phyloP scores from a whole-genome alignment of 2,113 vertebrate species.

The Eulemur rufifrons region DNA sequence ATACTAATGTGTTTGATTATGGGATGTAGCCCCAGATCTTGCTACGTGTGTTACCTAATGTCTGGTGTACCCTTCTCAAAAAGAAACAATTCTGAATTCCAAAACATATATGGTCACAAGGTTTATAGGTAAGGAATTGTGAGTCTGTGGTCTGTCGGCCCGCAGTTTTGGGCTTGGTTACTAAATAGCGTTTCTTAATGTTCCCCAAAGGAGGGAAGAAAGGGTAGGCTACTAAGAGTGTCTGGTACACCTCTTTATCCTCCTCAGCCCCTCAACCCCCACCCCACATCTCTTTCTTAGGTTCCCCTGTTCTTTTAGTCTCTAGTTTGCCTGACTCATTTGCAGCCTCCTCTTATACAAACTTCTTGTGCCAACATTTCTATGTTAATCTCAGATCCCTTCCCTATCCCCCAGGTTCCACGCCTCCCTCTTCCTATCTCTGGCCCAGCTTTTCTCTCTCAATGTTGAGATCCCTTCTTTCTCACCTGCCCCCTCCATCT shows the following conservation, averaged over 20 bases:
- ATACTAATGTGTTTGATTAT: background rate
- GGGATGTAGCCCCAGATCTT: background rate
- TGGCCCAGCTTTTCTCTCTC: background rate
- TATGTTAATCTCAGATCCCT: background rate
- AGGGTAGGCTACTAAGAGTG: background rate
- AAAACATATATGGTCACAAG: background rate
- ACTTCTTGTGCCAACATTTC: constrained; percentile 7
- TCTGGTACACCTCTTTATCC: background rate
- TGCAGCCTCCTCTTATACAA: background rate
- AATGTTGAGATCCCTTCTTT: background rate
- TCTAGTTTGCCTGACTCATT: background rate
- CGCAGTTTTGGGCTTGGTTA: background rate
- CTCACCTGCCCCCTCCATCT: background rate
- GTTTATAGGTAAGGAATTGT: background rate
- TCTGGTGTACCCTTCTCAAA: background rate
- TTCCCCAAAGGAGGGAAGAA: background rate
- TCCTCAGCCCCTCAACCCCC: background rate
- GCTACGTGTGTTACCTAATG: background rate
- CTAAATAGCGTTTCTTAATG: background rate
- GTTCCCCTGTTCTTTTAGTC: background rate
- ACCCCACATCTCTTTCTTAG: background rate
- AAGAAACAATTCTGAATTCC: constrained; percentile 16
- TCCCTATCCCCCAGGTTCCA: background rate
- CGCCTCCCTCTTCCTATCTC: background rate
- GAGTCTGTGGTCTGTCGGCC: background rate